A percentile compares a stretch with the other conserved stretches of the same genome.
Conservation (phyloP, 2,113 vertebrate species). For the Willisornis vidua region DNA sequence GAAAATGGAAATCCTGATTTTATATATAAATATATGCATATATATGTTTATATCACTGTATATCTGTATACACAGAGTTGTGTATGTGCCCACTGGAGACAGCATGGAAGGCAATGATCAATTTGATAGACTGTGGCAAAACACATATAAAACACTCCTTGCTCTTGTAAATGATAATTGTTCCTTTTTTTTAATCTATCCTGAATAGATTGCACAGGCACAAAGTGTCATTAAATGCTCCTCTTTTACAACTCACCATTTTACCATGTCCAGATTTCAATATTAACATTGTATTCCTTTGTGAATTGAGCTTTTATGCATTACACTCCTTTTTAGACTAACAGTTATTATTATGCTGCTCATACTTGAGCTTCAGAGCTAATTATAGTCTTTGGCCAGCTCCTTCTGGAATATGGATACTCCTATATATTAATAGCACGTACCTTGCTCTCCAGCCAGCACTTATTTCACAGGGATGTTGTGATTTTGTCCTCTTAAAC, state of each 20-base stretch:
- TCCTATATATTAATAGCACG: constrained; percentile 40
- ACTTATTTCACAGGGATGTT: neutral
- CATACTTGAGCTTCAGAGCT: constrained; percentile 59
- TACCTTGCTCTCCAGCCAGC: constrained; percentile 30
- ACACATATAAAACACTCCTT: neutral
- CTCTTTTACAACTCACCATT: constrained; percentile 8
- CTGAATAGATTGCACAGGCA: constrained; percentile 9
- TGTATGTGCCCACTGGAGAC: fast-evolving
- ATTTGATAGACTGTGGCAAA: neutral
- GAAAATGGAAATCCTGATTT: neutral
- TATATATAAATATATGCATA: fast-evolving
- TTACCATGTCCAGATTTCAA: constrained; percentile 35
- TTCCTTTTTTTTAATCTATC: neutral
- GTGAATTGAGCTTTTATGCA: constrained; percentile 54
- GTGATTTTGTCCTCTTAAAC: constrained; percentile 24
- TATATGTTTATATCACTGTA: fast-evolving
- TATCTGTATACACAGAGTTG: neutral
- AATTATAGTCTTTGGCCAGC: constrained; percentile 61
- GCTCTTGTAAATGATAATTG: neutral
- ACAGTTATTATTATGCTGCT: constrained; percentile 64
- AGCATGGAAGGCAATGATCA: neutral
- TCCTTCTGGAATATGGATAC: constrained; percentile 54
- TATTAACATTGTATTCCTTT: constrained; percentile 43
- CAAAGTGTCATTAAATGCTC: constrained; percentile 8
- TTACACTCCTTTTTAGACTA: constrained; percentile 42